These are phyloP conservation scores for Cheirogaleus medius DNA, from an alignment of 2,113 vertebrate species.

Conservation along the genomic window DNA sequence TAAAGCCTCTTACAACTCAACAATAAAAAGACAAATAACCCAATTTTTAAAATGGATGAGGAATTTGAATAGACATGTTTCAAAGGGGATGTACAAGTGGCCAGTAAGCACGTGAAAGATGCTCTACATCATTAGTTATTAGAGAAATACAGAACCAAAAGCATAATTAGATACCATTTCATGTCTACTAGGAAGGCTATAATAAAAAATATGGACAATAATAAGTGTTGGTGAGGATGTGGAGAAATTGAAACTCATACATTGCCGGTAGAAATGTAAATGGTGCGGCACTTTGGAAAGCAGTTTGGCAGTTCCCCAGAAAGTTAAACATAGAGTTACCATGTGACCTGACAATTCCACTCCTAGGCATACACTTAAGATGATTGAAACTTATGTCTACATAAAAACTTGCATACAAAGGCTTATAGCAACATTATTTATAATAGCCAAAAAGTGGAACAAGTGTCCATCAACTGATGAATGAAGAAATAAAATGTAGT, in stretches of 20 bases:
- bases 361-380: background rate
- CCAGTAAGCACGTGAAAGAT: background rate
- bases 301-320: background rate
- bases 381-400: background rate
- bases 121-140: background rate
- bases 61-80: background rate
- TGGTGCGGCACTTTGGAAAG: background rate
- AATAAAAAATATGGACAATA: background rate
- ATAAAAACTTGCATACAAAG: background rate
- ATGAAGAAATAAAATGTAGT: background rate
- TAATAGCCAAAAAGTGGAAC: background rate
- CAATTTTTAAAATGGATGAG: background rate
- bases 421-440: background rate
- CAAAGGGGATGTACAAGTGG: background rate
- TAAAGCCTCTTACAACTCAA: background rate
- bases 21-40: background rate
- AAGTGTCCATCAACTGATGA: background rate
- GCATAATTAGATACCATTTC: background rate
- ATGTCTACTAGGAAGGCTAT: background rate
- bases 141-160: conserved; percentile 1
- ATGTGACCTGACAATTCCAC: background rate
- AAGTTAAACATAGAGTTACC: background rate
- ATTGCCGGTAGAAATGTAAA: background rate
- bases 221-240: background rate
- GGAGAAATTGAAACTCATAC: background rate